Evolutionary conservation across 1,140 invertebrate species (phyloP).

Genomic region (Tribolium madens): DNA sequence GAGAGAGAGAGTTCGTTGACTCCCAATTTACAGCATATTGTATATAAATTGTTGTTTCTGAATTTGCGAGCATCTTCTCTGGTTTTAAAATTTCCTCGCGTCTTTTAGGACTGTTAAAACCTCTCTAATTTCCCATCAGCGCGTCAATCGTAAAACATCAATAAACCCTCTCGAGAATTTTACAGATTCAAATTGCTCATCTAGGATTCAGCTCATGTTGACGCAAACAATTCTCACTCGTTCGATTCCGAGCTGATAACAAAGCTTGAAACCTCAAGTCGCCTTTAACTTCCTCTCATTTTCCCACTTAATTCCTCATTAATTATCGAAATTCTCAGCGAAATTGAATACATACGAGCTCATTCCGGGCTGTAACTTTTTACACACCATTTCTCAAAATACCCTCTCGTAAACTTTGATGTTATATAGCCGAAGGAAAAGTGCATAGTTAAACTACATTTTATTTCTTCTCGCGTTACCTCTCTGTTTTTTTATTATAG

Average conservation of each 20-base stretch:
- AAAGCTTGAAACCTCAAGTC: neutral
- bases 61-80: too few relatives aligned
- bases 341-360: constrained; percentile 2
- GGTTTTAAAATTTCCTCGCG: too few relatives aligned
- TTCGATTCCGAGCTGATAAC: constrained; percentile 5
- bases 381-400: neutral
- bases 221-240: constrained; percentile 1
- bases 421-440: neutral
- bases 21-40: too few relatives aligned
- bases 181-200: constrained; percentile 22
- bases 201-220: constrained; percentile 17
- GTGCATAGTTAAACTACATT: constrained; percentile 24
- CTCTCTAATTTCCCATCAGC: neutral
- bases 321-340: neutral
- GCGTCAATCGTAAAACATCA: neutral
- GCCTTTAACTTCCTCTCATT: neutral
- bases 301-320: neutral
- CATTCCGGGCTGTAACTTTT: neutral
- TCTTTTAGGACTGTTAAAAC: neutral
- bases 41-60: too few relatives aligned
- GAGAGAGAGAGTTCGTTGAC: too few relatives aligned
- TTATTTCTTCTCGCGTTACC: constrained; percentile 17
- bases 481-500: neutral
- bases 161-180: neutral
- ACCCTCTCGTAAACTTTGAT: neutral